Percentiles rank a stretch among this genome's conserved stretches.
These are phyloP conservation scores for Tyrannus savana DNA, from an alignment of 2,113 vertebrate species.

Conservation along the genomic window DNA sequence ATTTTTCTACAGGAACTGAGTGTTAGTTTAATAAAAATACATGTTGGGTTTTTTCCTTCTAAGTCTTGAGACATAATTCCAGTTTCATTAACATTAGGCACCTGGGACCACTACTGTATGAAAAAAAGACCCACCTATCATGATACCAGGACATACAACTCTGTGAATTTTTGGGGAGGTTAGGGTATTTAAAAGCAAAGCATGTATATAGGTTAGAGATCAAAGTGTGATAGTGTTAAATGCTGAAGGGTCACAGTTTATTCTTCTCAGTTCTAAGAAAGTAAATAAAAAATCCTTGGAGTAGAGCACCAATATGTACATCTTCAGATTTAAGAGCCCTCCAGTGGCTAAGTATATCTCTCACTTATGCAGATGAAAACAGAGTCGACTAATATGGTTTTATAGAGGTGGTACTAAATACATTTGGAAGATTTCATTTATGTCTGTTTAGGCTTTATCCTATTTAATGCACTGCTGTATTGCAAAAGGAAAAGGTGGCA, in stretches of 20 bases:
- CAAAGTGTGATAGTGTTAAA: not conserved
- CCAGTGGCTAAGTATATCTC: not conserved
- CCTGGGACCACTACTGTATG: not conserved
- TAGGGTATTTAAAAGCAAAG: not conserved
- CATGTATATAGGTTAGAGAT: rapidly evolving
- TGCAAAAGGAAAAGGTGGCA: not conserved
- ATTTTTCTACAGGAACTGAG: not conserved
- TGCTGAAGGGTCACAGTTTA: not conserved
- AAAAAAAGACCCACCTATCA: not conserved
- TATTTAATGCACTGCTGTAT: not conserved
- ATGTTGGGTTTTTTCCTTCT: not conserved
- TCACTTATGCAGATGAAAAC: not conserved
- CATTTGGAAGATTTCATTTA: not conserved
- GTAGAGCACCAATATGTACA: not conserved
- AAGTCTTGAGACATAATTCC: not conserved
- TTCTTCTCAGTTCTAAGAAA: not conserved
- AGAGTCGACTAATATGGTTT: not conserved
- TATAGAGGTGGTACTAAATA: not conserved
- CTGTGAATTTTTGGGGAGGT: not conserved
- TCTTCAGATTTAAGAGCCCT: constrained; percentile 6
- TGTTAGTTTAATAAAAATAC: not conserved
- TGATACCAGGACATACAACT: not conserved
- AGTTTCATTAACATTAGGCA: not conserved
- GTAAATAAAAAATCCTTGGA: not conserved
- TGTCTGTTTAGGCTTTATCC: not conserved